Percentiles rank a stretch among this genome's conserved stretches.
phyloP scores from a whole-genome alignment of 2,797 vertebrate genomes.

The Phataginus tetradactyla region DNA sequence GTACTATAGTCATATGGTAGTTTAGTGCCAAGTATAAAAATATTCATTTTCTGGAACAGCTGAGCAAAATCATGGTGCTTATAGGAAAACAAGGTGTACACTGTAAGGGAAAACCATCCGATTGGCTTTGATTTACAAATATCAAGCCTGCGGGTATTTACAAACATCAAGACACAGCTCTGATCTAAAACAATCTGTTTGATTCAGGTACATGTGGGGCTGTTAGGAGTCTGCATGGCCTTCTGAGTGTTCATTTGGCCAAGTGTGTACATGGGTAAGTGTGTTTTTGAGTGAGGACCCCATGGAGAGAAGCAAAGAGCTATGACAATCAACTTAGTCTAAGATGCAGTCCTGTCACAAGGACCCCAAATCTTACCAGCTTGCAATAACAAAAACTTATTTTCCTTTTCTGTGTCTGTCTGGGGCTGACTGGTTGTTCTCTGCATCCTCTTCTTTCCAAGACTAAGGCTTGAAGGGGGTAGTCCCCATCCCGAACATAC shows the following conservation, averaged over 20 bases:
- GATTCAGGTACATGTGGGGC: not conserved
- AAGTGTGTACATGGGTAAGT: fast-evolving
- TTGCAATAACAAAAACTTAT: not conserved
- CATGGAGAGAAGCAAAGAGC: not conserved
- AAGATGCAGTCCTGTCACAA: fast-evolving
- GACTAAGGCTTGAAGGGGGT: not conserved
- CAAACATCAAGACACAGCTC: fast-evolving
- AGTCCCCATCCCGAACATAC: fast-evolving
- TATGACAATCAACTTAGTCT: fast-evolving
- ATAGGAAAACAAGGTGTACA: not conserved
- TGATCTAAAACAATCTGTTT: not conserved
- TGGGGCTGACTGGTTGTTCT: not conserved
- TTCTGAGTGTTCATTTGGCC: not conserved
- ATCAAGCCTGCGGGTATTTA: not conserved
- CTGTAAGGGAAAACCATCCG: not conserved
- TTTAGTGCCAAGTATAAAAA: not conserved
- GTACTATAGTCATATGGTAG: fast-evolving
- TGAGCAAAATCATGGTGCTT: not conserved
- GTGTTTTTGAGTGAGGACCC: too few species aligned
- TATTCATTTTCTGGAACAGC: not conserved
- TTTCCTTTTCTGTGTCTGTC: not conserved
- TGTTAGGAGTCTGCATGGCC: not conserved
- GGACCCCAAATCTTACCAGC: not conserved
- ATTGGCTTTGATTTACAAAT: not conserved
- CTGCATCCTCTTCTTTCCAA: not conserved